Conservation (phyloP, 2,797 vertebrate genomes). For the Dermochelys coriacea region DNA sequence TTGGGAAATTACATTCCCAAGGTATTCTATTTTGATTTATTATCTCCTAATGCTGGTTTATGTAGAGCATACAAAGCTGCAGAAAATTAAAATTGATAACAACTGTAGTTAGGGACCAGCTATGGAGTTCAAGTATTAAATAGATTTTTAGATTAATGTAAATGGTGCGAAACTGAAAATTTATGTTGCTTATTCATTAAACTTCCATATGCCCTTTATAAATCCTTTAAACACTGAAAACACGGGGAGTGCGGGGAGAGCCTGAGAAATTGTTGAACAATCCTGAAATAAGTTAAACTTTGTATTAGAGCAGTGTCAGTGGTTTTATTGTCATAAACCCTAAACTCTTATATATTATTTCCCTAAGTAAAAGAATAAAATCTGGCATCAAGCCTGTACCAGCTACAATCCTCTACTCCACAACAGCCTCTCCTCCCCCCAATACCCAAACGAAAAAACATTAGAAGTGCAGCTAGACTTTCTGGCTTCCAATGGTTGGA, state of each 20-base stretch:
- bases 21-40: slow-evolving; percentile 70
- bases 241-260: background rate
- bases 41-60: slow-evolving; percentile 47
- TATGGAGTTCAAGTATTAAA: slow-evolving; percentile 56
- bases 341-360: background rate
- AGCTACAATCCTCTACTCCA: background rate
- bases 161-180: slow-evolving; percentile 56
- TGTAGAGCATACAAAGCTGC: slow-evolving; percentile 21
- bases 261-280: background rate
- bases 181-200: slow-evolving; percentile 43
- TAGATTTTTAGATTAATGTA: slow-evolving; percentile 57
- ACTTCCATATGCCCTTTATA: background rate
- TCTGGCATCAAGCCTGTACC: background rate
- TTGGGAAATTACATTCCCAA: slow-evolving; percentile 62
- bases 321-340: background rate
- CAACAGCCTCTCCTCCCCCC: background rate
- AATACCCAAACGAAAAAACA: background rate
- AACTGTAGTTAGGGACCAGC: slow-evolving; percentile 37
- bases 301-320: background rate
- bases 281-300: slow-evolving; percentile 43
- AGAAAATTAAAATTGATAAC: slow-evolving; percentile 66
- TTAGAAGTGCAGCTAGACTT: background rate
- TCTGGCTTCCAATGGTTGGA: background rate
- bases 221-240: slow-evolving; percentile 38
- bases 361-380: slow-evolving; percentile 6